These are phyloP conservation scores for Ectobius pallidus DNA, from an alignment of 2,888 invertebrate genomes.

Conservation along the genomic window DNA sequence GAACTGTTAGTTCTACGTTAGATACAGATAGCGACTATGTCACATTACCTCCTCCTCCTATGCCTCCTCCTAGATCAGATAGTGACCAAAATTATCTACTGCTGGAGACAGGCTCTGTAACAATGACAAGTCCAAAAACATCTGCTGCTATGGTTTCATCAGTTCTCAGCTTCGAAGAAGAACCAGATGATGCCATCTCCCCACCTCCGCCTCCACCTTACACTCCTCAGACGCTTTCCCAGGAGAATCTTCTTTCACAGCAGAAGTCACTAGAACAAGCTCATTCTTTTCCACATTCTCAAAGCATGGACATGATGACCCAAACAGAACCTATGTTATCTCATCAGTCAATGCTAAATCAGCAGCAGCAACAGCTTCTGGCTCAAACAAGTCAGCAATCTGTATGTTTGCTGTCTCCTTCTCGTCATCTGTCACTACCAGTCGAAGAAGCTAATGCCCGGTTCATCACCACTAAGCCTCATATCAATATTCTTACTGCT, in stretches of 20 bases:
- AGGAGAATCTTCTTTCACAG: conserved; percentile 45
- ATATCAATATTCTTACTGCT: conserved; percentile 77
- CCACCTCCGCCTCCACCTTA: conserved; percentile 57
- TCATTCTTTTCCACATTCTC: neutral
- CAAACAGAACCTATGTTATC: conserved; percentile 63
- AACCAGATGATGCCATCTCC: conserved; percentile 63
- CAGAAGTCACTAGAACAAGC: conserved; percentile 11
- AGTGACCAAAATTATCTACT: conserved; percentile 56
- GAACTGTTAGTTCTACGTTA: conserved; percentile 82
- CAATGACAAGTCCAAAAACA: neutral
- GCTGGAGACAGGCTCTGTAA: conserved; percentile 57
- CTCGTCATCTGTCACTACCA: conserved; percentile 38
- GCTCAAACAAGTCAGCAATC: neutral
- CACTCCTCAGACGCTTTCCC: conserved; percentile 29
- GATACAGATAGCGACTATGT: conserved; percentile 92
- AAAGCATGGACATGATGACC: conserved; percentile 47
- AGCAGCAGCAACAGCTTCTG: conserved; percentile 5
- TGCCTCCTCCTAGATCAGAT: conserved; percentile 49
- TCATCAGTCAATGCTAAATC: neutral
- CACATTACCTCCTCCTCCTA: conserved; percentile 59
- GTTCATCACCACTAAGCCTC: conserved; percentile 77
- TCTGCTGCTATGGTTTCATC: conserved; percentile 26
- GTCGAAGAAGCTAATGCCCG: conserved; percentile 75
- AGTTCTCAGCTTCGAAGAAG: conserved; percentile 71
- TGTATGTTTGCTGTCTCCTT: neutral